Evolutionary conservation across 2,113 vertebrate genomes (phyloP).

Genomic region (Catharus fuscescens): DNA sequence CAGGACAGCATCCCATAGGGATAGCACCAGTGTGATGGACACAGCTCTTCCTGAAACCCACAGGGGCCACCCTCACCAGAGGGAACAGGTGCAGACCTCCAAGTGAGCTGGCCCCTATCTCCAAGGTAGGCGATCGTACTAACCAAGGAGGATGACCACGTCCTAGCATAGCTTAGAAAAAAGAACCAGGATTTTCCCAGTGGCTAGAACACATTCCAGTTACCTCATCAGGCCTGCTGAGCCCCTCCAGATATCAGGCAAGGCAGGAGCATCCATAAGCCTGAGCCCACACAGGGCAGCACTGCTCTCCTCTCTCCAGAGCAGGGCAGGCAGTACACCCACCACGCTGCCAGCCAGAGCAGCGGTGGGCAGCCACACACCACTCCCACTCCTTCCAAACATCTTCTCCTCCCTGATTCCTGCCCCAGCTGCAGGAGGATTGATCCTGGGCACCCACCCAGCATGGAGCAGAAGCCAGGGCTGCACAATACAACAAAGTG

Average conservation of each 20-base stretch:
- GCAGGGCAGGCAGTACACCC: neutral
- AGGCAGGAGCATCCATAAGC: accelerated
- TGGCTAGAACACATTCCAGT: neutral
- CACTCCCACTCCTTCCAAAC: neutral
- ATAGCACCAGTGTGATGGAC: accelerated
- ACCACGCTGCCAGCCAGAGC: neutral
- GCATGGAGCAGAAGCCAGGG: neutral
- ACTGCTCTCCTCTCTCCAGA: neutral
- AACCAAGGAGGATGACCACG: accelerated
- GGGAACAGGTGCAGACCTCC: neutral
- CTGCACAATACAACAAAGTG: accelerated
- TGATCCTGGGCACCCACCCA: accelerated
- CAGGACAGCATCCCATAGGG: neutral
- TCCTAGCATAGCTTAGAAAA: neutral
- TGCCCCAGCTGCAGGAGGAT: neutral
- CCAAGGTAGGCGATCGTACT: neutral
- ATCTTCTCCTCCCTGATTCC: neutral
- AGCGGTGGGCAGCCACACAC: accelerated
- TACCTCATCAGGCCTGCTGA: neutral
- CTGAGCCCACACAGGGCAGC: accelerated
- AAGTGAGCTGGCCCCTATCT: neutral
- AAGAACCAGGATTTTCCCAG: neutral
- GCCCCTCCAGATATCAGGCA: neutral
- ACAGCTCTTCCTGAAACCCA: neutral
- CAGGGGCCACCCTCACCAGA: accelerated